These are phyloP conservation scores for Nyctereutes procyonoides DNA, from an alignment of 2,113 vertebrate species.

Conservation along the genomic window DNA sequence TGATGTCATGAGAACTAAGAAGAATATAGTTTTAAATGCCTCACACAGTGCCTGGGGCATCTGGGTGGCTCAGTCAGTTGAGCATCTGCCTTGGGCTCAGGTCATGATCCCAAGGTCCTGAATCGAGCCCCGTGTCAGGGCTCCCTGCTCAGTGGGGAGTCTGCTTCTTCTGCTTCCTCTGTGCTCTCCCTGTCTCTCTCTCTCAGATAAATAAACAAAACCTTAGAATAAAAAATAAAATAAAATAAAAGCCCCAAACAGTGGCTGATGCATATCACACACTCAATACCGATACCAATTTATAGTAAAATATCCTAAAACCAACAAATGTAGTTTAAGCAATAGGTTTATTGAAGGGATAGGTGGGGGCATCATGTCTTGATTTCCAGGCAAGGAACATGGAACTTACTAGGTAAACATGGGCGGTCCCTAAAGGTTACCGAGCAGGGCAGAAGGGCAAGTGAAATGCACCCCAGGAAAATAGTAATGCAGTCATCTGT, in stretches of 20 bases:
- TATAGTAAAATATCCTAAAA: constrained; percentile 6
- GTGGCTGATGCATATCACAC: neutral
- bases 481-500: neutral
- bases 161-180: neutral
- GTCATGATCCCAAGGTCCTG: neutral
- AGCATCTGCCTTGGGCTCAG: neutral
- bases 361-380: neutral
- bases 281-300: neutral
- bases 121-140: fast-evolving
- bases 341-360: neutral
- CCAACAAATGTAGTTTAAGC: neutral
- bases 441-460: neutral
- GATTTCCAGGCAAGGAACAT: neutral
- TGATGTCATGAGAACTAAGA: neutral
- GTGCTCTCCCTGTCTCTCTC: neutral
- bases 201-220: neutral
- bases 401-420: neutral
- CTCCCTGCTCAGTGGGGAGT: neutral
- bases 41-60: neutral
- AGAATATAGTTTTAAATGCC: neutral
- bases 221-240: neutral
- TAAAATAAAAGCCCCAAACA: neutral
- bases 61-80: neutral
- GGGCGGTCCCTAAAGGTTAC: neutral
- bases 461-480: neutral